Base-by-base conservation (phyloP, 2,888 invertebrate species). In the Apamea anceps region DNA sequence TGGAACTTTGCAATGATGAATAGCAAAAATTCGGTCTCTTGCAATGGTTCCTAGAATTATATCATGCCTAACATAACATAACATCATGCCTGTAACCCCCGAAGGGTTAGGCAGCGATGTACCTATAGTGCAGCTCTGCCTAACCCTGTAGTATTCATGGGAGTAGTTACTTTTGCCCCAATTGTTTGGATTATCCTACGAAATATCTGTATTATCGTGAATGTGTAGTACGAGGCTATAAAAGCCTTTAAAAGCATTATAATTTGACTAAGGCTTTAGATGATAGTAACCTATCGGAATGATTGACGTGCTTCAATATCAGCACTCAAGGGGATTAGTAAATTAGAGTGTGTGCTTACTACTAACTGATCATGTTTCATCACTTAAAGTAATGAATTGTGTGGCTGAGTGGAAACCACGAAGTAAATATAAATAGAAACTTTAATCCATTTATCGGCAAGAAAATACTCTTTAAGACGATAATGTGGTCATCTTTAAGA, bases 281-380 rank as follows among this genome's bases (percentile, higher is more conserved):
- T 45, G 28, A 57, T n/a, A 57, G 37, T 57, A 42, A 42, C n/a
- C 12, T 54, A 71, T 45, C 2, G 18, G 1, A 0, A 21, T 60
- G 51, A 84, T 62, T 72, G 42, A 13, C 6, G 18, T 10, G 45
- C 5, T 42, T n/a, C 54, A 60, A 42, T 28, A 78, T 18, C 51
- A 67, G 51, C 66, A 84, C 70, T 84, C 32, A 37, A 72, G 25
- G 13, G 13, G 25, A 79, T 79, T 79, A 54, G 3, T 8, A 45
- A 25, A 12, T 21, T 18, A 32, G 18, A 25, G 37, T 75, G 48
- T 42, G 12, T 60, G 25, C 4, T 51, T 13, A 57, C 28, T 42
- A 60, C 15, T 57, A 66, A 32, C 42, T 62, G 32, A 37, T 66
- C 10, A 42, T 60, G 82, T 51, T 51, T 51, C 8, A 28, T 60